Conservation (phyloP, 2,888 invertebrate genomes). For the Pseudococcus longispinus region DNA sequence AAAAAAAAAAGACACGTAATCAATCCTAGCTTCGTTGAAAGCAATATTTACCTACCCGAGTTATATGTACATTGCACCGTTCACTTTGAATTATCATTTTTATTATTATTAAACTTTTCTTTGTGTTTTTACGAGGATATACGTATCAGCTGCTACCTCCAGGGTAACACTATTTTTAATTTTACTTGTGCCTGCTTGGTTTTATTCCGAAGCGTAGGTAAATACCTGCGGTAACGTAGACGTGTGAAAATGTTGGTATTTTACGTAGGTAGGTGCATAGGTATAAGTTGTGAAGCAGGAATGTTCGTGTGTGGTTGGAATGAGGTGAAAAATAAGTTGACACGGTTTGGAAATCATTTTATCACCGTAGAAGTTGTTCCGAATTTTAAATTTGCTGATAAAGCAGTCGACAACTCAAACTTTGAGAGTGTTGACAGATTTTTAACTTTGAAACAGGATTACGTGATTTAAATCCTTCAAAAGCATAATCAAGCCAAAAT, state of each 20-base stretch:
- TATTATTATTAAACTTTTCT: background rate
- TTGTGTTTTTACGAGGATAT: background rate
- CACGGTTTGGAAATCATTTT: too few relatives aligned
- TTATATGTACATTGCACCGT: background rate
- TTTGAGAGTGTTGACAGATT: too few relatives aligned
- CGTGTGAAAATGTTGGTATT: background rate
- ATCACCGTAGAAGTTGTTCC: too few relatives aligned
- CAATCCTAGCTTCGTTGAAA: background rate
- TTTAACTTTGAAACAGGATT: too few relatives aligned
- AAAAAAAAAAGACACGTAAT: background rate
- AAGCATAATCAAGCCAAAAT: too few relatives aligned
- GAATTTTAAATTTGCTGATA: too few relatives aligned
- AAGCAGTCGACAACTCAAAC: too few relatives aligned
- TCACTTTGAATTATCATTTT: background rate
- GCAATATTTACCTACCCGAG: background rate
- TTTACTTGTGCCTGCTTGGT: background rate
- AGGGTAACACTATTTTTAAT: background rate
- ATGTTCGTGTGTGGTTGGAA: too few relatives aligned
- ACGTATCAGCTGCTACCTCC: background rate
- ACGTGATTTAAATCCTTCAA: too few relatives aligned
- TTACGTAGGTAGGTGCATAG: background rate
- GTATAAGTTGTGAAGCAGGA: too few relatives aligned
- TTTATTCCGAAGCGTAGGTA: background rate
- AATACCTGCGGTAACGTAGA: background rate
- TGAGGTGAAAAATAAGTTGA: too few relatives aligned